Base-by-base conservation (phyloP, 2,797 vertebrate species). In the Scolopax rusticola region DNA sequence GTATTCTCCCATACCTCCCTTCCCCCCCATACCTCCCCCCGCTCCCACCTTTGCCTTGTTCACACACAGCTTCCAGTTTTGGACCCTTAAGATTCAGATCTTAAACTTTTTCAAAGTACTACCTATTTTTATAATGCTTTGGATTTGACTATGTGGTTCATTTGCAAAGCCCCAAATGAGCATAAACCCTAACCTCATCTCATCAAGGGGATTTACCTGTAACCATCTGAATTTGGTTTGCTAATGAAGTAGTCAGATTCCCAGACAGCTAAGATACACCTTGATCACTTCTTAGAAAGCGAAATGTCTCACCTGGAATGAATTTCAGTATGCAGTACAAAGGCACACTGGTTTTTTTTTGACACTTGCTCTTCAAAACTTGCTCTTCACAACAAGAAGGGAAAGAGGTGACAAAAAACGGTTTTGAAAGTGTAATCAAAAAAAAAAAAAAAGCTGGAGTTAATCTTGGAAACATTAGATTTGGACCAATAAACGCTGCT, bases 101-200 rank as follows among this genome's bases (percentile, higher is more conserved):
- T 92, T 80, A 77, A 84, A 75, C 59, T 92, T 93, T 97, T 90
- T 95, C 76, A 85, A 92, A 95, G 86, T 84, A 59, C 71, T 87
- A 56, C 82, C 82, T 95, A 91, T 95, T 96, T 96, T 96, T 95
- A 56, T 84, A 91, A 93, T 90, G 82, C 51, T 91, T 95, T 95
- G 77, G 59, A 97, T 96, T 97, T 97, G 94, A 83, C 94, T 95
- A 92, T 83, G 82, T 0, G 6, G 67, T 76, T 93, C 54, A 90
- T 97, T 97, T 96, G 84, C 63, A 2, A 91, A 95, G 93, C 65
- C 81, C 51, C 87, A 96, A 76, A 96, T 95, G 90, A 96, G 71
- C 95, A 95, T 97, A 96, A 96, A 88, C 12, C 67, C 45, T 92
- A 96, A 94, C 94, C 82, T 94, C 87, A 91, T 93, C 67, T 96